These are phyloP conservation scores for Laodelphax striatellus DNA, from an alignment of 1,140 invertebrate species.

Conservation along the genomic window DNA sequence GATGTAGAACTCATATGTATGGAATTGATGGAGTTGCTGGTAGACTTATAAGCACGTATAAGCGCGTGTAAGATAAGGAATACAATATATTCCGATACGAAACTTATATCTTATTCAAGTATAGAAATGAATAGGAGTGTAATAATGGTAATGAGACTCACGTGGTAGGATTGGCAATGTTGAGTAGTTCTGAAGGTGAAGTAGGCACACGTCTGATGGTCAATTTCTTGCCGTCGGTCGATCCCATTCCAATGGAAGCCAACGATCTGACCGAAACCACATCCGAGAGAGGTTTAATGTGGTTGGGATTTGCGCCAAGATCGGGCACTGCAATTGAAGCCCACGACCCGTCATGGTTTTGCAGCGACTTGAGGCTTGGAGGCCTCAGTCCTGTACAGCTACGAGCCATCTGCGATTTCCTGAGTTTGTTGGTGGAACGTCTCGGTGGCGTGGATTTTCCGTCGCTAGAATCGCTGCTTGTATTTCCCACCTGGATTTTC, in stretches of 20 bases:
- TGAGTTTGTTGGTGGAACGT: background rate
- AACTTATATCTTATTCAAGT: no score
- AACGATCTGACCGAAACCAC: conserved; percentile 30
- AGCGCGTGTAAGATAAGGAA: no score
- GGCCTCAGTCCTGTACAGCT: background rate
- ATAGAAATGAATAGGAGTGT: no score
- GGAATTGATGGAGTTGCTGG: no score
- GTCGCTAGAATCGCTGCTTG: conserved; percentile 15
- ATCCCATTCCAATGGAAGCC: conserved; percentile 72
- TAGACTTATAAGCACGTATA: no score
- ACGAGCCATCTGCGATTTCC: background rate
- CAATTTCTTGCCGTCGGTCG: conserved; percentile 72
- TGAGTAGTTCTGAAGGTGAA: conserved; percentile 67
- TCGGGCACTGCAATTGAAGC: conserved; percentile 2
- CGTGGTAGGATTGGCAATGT: conserved; percentile 65
- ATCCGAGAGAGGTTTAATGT: conserved; percentile 5
- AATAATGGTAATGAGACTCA: conserved; percentile 40
- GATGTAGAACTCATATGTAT: no score
- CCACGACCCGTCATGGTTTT: conserved; percentile 1
- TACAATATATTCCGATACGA: no score
- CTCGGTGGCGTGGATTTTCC: conserved; percentile 14
- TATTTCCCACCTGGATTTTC: conserved; percentile 11
- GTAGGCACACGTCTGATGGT: conserved; percentile 68
- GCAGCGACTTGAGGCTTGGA: conserved; percentile 8
- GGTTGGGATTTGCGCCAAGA: background rate